Conservation (phyloP, 2,888 invertebrate genomes). For the Chloroclystis v-ata region DNA sequence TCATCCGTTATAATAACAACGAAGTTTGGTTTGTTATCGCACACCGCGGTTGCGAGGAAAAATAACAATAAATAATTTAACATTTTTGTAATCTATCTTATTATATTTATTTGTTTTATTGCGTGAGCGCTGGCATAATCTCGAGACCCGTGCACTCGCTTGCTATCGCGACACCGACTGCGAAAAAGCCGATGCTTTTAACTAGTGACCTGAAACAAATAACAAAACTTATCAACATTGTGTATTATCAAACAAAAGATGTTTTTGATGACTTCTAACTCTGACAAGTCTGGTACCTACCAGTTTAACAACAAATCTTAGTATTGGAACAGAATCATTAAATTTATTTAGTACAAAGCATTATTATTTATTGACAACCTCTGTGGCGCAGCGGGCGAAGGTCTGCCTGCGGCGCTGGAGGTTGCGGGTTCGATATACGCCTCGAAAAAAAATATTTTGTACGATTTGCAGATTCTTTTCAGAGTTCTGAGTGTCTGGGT, state of each 20-base stretch:
- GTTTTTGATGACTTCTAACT: too few relatives aligned
- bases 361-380: neutral
- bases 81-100: constrained; percentile 47
- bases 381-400: too few relatives aligned
- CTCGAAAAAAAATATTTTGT: too few relatives aligned
- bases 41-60: constrained; percentile 37
- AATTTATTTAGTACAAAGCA: neutral
- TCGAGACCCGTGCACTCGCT: constrained; percentile 87
- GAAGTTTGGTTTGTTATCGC: constrained; percentile 80
- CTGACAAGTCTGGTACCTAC: too few relatives aligned
- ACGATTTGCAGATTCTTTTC: too few relatives aligned
- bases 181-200: constrained; percentile 88
- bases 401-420: too few relatives aligned
- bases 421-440: too few relatives aligned
- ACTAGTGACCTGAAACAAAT: constrained; percentile 84
- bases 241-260: constrained; percentile 6
- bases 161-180: constrained; percentile 86
- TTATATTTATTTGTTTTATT: constrained; percentile 42
- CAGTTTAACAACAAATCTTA: too few relatives aligned
- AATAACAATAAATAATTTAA: constrained; percentile 60
- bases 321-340: constrained; percentile 6
- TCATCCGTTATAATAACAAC: constrained; percentile 90
- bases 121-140: constrained; percentile 81
- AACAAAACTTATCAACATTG: constrained; percentile 27
- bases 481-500: too few relatives aligned